These are phyloP conservation scores for Otus sunia DNA, from an alignment of 2,113 vertebrate species.

Conservation along the genomic window DNA sequence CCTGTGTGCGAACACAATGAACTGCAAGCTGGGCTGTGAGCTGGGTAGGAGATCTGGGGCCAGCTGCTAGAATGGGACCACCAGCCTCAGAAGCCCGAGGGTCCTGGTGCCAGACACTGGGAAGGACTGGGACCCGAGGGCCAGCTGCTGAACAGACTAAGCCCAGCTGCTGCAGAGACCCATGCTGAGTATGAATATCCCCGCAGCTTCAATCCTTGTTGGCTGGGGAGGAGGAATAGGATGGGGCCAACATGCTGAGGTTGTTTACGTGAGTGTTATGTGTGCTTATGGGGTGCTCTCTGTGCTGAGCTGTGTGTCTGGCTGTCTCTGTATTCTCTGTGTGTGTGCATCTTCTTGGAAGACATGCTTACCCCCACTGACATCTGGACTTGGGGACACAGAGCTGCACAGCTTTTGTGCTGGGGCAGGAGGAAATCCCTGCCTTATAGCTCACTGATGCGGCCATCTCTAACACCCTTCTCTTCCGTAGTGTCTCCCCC, in stretches of 20 bases:
- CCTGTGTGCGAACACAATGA: no score
- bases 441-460: not conserved
- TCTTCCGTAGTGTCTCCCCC: not conserved
- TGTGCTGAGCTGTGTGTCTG: not conserved
- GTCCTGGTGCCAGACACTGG: not conserved
- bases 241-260: not conserved
- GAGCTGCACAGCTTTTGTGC: not conserved
- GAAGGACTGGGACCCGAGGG: not conserved
- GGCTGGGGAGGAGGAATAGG: not conserved
- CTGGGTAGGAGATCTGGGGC: no score
- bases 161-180: not conserved
- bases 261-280: fast-evolving
- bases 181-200: not conserved
- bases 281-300: not conserved
- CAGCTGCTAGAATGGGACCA: not conserved
- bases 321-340: no score
- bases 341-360: not conserved
- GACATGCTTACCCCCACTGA: fast-evolving
- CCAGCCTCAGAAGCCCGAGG: not conserved
- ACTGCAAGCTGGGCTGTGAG: not conserved
- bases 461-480: not conserved
- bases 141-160: not conserved
- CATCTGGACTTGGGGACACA: fast-evolving
- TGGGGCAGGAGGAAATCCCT: not conserved
- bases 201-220: fast-evolving